These are phyloP conservation scores for Centropristis striata DNA, from an alignment of 2,113 vertebrate genomes.

Conservation along the genomic window DNA sequence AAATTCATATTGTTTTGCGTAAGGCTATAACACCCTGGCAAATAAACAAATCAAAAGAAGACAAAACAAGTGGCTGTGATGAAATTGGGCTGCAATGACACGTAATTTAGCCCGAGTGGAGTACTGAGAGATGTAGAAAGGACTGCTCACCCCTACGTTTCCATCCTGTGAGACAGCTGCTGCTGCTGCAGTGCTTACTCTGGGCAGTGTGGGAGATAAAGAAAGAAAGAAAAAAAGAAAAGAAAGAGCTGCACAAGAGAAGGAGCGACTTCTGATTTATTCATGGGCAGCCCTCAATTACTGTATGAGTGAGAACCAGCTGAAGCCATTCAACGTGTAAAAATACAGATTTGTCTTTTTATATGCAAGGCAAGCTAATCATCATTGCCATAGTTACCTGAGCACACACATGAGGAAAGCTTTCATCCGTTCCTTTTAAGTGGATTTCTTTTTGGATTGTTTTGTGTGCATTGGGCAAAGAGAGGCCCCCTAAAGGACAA, in stretches of 20 bases:
- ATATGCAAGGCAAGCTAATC: slow-evolving; percentile 1
- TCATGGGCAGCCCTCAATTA: slow-evolving; percentile 40
- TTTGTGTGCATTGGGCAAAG: neutral
- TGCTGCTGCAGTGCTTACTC: slow-evolving; percentile 41
- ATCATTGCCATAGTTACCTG: neutral
- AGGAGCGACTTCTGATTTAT: slow-evolving; percentile 30
- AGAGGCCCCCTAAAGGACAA: neutral
- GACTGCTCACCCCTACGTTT: slow-evolving; percentile 45
- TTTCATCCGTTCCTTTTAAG: neutral
- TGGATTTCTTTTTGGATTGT: neutral
- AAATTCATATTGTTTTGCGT: slow-evolving; percentile 47
- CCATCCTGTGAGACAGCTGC: slow-evolving; percentile 51
- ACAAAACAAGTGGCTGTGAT: slow-evolving; percentile 69
- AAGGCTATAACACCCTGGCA: slow-evolving; percentile 34
- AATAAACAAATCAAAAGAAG: slow-evolving; percentile 70
- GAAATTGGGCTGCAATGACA: slow-evolving; percentile 74
- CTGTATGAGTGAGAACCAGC: slow-evolving; percentile 15
- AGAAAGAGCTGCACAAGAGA: slow-evolving; percentile 15
- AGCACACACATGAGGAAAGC: neutral
- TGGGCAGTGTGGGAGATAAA: slow-evolving; percentile 12
- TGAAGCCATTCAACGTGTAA: neutral
- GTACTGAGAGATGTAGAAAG: slow-evolving; percentile 36
- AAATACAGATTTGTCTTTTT: neutral
- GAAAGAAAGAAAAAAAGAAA: neutral
- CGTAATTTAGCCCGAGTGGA: slow-evolving; percentile 50